Conservation (phyloP, 2,888 invertebrate genomes). For the Lamellibrachia satsuma region DNA sequence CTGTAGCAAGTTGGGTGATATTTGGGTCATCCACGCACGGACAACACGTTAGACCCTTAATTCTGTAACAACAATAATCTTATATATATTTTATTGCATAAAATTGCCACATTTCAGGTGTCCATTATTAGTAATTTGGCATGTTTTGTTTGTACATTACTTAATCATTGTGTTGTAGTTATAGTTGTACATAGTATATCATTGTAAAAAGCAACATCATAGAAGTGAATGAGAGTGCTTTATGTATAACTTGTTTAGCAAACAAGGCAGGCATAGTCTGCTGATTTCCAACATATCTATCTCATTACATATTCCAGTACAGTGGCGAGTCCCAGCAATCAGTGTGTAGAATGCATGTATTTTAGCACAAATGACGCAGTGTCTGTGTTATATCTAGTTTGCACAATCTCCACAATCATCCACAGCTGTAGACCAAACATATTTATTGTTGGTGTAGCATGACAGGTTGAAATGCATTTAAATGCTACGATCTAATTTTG, state of each 20-base stretch:
- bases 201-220: background rate
- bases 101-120: background rate
- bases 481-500: too few relatives aligned
- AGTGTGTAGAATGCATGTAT: too few relatives aligned
- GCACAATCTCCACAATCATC: too few relatives aligned
- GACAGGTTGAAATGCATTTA: too few relatives aligned
- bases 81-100: background rate
- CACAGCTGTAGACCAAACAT: too few relatives aligned
- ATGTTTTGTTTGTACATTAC: background rate
- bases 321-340: too few relatives aligned
- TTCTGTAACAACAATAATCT: conserved; percentile 25
- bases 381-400: too few relatives aligned
- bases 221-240: conserved; percentile 8
- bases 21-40: background rate
- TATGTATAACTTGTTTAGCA: background rate
- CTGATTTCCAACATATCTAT: too few relatives aligned
- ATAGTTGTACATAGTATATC: background rate
- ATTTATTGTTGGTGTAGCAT: too few relatives aligned
- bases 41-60: conserved; percentile 29
- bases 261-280: background rate
- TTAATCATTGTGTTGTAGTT: background rate
- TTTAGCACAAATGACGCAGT: too few relatives aligned
- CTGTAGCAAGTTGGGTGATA: conserved; percentile 67
- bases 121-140: background rate
- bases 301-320: too few relatives aligned